Conservation (phyloP, 2,888 invertebrate genomes). For the Mesorhabditis belari region DNA sequence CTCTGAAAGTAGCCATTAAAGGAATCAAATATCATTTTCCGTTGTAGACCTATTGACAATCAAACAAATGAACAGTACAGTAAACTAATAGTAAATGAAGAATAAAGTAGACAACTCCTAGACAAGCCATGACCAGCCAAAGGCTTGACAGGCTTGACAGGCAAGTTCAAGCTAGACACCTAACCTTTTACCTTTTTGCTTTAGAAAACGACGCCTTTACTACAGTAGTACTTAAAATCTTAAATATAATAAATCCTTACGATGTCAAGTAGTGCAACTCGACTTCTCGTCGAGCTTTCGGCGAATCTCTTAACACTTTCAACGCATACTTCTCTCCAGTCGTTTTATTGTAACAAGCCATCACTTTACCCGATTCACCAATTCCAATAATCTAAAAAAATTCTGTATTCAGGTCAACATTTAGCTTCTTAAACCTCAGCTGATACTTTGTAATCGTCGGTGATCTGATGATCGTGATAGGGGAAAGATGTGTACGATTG, state of each 20-base stretch:
- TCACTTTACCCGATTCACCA: slow-evolving; percentile 96
- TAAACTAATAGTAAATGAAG: too few relatives aligned
- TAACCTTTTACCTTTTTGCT: too few relatives aligned
- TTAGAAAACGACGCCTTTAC: too few relatives aligned
- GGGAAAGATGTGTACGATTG: slow-evolving; percentile 31
- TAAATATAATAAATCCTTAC: slow-evolving; percentile 12
- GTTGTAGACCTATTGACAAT: too few relatives aligned
- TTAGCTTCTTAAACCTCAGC: slow-evolving; percentile 30
- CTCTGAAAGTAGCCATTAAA: too few relatives aligned
- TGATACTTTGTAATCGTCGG: slow-evolving; percentile 50
- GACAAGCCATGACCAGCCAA: too few relatives aligned
- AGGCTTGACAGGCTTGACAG: too few relatives aligned
- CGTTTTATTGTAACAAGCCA: slow-evolving; percentile 77
- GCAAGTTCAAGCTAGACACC: too few relatives aligned
- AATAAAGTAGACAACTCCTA: too few relatives aligned
- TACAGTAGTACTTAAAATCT: too few relatives aligned
- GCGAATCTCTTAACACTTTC: slow-evolving; percentile 83
- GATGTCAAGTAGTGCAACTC: slow-evolving; percentile 84
- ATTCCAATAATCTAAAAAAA: slow-evolving; percentile 72
- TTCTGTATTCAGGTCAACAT: background rate
- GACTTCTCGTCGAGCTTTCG: slow-evolving; percentile 86
- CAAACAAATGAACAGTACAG: too few relatives aligned
- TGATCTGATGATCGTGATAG: slow-evolving; percentile 41
- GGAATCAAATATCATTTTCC: too few relatives aligned
- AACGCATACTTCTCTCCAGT: slow-evolving; percentile 77